Conservation (phyloP, 2,797 vertebrate genomes). For the Trachops cirrhosus region DNA sequence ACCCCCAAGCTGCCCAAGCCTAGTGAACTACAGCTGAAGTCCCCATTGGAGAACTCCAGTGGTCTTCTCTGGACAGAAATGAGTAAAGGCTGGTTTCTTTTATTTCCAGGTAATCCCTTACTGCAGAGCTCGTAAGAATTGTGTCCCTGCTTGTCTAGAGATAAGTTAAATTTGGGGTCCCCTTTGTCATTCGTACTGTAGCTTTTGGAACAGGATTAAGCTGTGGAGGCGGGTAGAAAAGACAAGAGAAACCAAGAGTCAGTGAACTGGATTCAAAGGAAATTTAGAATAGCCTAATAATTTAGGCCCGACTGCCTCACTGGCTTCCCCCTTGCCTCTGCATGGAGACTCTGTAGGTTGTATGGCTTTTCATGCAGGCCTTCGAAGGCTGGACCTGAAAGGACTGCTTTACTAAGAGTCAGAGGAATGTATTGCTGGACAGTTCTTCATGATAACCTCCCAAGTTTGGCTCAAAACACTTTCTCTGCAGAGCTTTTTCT, state of each 20-base stretch:
- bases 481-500: not conserved
- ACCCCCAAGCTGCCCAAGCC: not conserved
- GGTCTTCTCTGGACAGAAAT: not conserved
- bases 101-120: not conserved
- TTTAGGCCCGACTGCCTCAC: not conserved
- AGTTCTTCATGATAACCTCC: not conserved
- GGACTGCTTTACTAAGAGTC: not conserved
- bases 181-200: constrained; percentile 1
- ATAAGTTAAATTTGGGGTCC: constrained; percentile 7
- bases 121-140: not conserved
- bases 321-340: not conserved
- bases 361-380: not conserved
- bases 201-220: constrained; percentile 15
- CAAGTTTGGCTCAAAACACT: not conserved
- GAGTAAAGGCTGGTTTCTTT: constrained; percentile 36
- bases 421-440: not conserved
- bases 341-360: not conserved
- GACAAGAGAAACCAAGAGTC: not conserved
- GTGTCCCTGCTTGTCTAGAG: constrained; percentile 3
- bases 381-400: constrained; percentile 24
- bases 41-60: not conserved
- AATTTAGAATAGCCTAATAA: not conserved
- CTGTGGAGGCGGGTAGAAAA: not conserved
- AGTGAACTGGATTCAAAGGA: not conserved
- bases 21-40: not conserved